Evolutionary conservation across 2,113 vertebrate species (phyloP), one percentile per base, ranked within the genome.

Genomic region (Pelodiscus sinensis): DNA sequence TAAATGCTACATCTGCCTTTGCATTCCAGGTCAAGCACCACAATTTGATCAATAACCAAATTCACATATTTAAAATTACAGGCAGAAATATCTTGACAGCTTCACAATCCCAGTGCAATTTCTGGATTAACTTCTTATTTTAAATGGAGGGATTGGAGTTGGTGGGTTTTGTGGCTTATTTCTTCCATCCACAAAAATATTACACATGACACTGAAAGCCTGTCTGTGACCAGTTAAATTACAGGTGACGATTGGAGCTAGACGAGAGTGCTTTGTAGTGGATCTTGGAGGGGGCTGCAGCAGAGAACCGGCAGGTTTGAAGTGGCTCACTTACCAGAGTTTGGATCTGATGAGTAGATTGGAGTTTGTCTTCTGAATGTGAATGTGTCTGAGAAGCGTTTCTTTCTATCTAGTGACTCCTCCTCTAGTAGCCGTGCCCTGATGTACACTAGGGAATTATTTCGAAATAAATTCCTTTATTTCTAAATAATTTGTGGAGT

Each of bases 1-100:
- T 75, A 51, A 79, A n/a, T 51, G 80, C 82, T 95, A 86, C 92
- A 93, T 85, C 56, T 79, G 35, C 85, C 29, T 87, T 90, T 94
- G 90, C 87, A 84, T 24, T 94, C 90, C 83, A 93, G 85, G 4
- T 87, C 94, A 50, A 84, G 79, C 21, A 79, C n/a, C 25, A 54
- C 29, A 93, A 73, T 56, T 87, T 73, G 93, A 50, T 92, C 83
- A 44, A 71, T 38, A 35, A 71, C 8, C 68, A 71, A 35, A n/a
- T 31, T 68, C 31, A 68, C n/a, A 68, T n/a, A 90, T 87, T 92
- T 85, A 94, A 93, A 94, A 90, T 83, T 85, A 84, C 90, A 94
- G n/a, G 18, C 19, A n/a, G 50, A 71, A 78, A 92, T 92, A 92
- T 54, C 73, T 90, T 85, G 85, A 35, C 80, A 91, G 19, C 24